Base-by-base conservation (phyloP, 2,797 vertebrate species). In the Bryconaethiops microstoma region DNA sequence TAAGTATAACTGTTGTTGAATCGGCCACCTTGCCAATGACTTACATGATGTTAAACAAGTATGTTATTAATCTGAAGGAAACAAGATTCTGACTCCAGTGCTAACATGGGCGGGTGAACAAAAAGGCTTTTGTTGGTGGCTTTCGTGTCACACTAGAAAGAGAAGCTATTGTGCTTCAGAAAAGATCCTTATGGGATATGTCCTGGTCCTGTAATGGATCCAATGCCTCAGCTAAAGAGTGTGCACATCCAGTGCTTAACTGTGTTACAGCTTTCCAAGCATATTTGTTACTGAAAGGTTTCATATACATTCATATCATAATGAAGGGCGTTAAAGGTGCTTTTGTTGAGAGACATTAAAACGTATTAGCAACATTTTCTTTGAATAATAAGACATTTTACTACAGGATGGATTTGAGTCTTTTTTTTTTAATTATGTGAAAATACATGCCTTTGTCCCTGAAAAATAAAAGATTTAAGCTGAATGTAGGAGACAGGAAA, bases 201-300 rank as follows among this genome's bases (percentile, higher is more conserved):
- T 92, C 90, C 91, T 92, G 87, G 84, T 89, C 92, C 89, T 87
- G 93, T 90, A 95, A 94, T 90, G 83, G 90, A 94, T 93, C 90
- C 88, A 85, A 84, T 79, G 83, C 78, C 78, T 88, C 82, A 82
- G 81, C 90, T 92, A 88, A 87, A 90, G 86, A 85, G 88, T 88
- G 76, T 84, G 85, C 86, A 87, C 86, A 85, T 89, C 83, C 40
- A 82, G 64, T 85, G 42, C 77, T 68, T 81, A 85, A 84, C 85
- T 89, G 87, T 87, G 85, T 82, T 84, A 55, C 13, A 21, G 55
- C n/a, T 62, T 25, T 29, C 7, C 57, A 48, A 23, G 40, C 6
- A 8, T 64, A 23, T 35, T 21, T 54, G 4, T 25, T 17, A 54
- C 1, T 59, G 45, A 45, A 72, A 62, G 52, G 19, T 62, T 50